Conservation (phyloP, 2,888 invertebrate genomes). For the Lissocephala sabroskyi region DNA sequence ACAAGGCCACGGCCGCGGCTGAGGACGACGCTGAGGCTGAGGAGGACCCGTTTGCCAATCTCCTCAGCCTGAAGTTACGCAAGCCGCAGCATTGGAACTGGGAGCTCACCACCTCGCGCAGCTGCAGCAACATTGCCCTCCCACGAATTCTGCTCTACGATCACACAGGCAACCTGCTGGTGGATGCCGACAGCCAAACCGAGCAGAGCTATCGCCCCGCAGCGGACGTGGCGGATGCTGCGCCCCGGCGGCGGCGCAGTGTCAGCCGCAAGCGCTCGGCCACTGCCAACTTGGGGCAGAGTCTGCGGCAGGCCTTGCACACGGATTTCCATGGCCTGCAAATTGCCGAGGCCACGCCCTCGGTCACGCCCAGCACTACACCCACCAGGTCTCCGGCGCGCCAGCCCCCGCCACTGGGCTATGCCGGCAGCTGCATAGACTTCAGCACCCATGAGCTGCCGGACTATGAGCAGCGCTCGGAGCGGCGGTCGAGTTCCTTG, state of each 20-base stretch:
- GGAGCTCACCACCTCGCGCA: conserved; percentile 76
- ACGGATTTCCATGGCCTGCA: conserved; percentile 49
- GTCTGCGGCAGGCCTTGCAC: conserved; percentile 43
- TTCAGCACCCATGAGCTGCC: conserved; percentile 49
- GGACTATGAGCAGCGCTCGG: conserved; percentile 29
- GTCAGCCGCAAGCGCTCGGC: conserved; percentile 30
- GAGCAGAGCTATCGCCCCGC: conserved; percentile 50
- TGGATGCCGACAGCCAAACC: conserved; percentile 69
- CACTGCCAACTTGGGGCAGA: conserved; percentile 40
- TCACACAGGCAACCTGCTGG: conserved; percentile 73
- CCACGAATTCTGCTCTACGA: conserved; percentile 75
- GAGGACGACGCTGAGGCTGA: conserved; percentile 17
- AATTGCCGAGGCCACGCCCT: conserved; percentile 55
- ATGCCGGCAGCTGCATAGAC: conserved; percentile 43
- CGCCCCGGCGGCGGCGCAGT: conserved; percentile 7
- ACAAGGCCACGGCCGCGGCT: not conserved
- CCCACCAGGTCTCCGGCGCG: conserved; percentile 10
- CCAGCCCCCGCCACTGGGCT: conserved; percentile 5
- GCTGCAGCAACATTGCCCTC: conserved; percentile 75
- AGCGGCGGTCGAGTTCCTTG: conserved; percentile 59
- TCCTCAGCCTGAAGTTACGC: conserved; percentile 74
- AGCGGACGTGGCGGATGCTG: not conserved
- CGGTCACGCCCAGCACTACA: conserved; percentile 21
- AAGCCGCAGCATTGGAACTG: conserved; percentile 76
- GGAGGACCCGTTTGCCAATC: conserved; percentile 67